Evolutionary conservation across 2,113 vertebrate genomes (phyloP), one percentile per base, ranked within the genome.

Genomic region (Heteronetta atricapilla): DNA sequence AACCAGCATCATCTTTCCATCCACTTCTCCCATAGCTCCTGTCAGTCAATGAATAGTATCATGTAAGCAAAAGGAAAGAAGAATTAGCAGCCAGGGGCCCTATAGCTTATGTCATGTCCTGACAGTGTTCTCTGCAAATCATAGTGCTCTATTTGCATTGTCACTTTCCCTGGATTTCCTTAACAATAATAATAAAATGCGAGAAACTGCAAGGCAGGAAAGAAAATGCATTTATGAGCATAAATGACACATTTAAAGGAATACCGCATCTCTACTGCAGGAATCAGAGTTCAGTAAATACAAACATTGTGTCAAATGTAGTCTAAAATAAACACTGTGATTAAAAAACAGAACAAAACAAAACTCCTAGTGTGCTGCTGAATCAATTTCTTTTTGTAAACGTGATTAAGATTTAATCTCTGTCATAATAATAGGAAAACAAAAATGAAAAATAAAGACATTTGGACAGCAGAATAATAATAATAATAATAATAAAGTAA

Each of bases 361-460:
- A 60, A 83, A 70, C 14, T 58, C 2, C 13, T 34, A 69, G 44
- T 69, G 12, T 68, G 50, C 12, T 82, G 44, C 36, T 60, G 21
- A 87, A 79, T 79, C 67, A 44, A 73, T 82, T 68, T 87, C 2
- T 64, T 93, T 90, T 79, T 17, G 4, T 26, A 92, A 89, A 84
- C 46, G 19, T 85, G 19, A 58, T 70, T 89, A 63, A 84, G 58
- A 91, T 77, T 89, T 87, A 83, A 88, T 89, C 63, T 78, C 31
- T 58, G 88, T 80, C 58, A 62, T 18, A 60, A 36, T 82, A 5
- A 8, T 20, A 86, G 36, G 70, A 88, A 96, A 92, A 78, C 46
- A 89, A 73, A 94, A 92, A 36, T 48, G 19, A 81, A 94, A 92
- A 86, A 74, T 42, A 74, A 81, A 90, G n/a, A 66, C 10, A 53